Percentiles rank a stretch among this genome's conserved stretches.
phyloP scores from a whole-genome alignment of 2,113 vertebrate species.

The Lethenteron reissneri region DNA sequence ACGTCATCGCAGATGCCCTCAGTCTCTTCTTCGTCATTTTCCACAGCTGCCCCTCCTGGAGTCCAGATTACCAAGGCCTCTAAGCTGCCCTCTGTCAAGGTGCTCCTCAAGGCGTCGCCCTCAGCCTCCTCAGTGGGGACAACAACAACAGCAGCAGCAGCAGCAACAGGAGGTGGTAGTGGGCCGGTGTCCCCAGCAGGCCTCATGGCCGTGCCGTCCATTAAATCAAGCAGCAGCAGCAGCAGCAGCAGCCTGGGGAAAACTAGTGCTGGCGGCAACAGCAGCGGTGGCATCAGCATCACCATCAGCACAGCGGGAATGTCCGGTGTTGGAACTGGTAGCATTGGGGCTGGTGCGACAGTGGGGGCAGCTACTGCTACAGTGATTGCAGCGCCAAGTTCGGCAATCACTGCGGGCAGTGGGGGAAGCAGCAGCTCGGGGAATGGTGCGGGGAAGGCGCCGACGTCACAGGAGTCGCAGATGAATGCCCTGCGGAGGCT shows the following conservation, averaged over 20 bases:
- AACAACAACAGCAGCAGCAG: constrained; percentile 13
- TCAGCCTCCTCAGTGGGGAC: constrained; percentile 21
- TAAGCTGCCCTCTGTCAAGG: constrained; percentile 13
- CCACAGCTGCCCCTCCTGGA: constrained; percentile 12
- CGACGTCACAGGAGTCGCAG: constrained; percentile 81
- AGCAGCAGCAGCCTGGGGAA: constrained; percentile 28
- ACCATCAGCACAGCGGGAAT: constrained; percentile 17
- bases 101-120: constrained; percentile 28
- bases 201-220: no score
- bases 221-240: constrained; percentile 13
- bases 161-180: no score
- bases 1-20: no score
- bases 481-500: constrained; percentile 87
- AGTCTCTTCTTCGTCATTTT: no score
- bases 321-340: constrained; percentile 23
- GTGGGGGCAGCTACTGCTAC: constrained; percentile 11
- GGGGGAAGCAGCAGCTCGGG: constrained; percentile 20
- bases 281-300: no score
- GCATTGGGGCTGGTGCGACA: constrained; percentile 17
- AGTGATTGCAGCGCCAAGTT: no score
- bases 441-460: constrained; percentile 42
- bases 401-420: constrained; percentile 8
- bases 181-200: no score
- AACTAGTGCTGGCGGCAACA: constrained; percentile 24
- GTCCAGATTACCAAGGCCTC: constrained; percentile 43